These are phyloP conservation scores for Raja brachyura DNA, from an alignment of 2,113 vertebrate genomes.

Conservation along the genomic window DNA sequence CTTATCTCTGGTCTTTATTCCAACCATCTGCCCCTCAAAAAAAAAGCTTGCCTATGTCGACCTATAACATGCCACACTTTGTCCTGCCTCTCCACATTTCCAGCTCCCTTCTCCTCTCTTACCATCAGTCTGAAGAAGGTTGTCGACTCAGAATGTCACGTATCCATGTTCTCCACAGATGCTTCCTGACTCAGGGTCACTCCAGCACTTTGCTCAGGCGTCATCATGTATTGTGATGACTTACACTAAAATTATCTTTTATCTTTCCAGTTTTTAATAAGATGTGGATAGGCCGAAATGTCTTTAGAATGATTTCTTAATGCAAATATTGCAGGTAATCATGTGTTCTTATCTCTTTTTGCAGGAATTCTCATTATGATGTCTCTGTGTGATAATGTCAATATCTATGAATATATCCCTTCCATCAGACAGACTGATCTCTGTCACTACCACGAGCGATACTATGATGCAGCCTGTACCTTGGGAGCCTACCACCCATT, in stretches of 20 bases:
- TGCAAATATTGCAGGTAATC: not conserved
- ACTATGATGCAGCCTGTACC: constrained; percentile 87
- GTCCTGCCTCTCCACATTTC: too few species aligned
- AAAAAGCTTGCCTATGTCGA: too few species aligned
- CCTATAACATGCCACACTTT: too few species aligned
- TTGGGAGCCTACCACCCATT: constrained; percentile 92
- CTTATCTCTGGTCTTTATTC: too few species aligned
- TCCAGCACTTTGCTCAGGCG: not conserved
- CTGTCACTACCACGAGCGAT: constrained; percentile 93
- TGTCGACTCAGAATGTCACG: too few species aligned
- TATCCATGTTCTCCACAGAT: too few species aligned
- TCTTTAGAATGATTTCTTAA: constrained; percentile 2
- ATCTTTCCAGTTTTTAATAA: not conserved
- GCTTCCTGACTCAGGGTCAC: too few species aligned
- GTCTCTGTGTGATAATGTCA: constrained; percentile 82
- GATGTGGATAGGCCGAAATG: not conserved
- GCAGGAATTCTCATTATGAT: constrained; percentile 96
- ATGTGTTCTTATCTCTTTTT: constrained; percentile 14
- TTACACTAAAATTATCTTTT: not conserved
- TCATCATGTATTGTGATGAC: not conserved
- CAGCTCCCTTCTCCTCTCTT: too few species aligned
- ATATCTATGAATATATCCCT: constrained; percentile 92
- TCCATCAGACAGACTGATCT: constrained; percentile 86
- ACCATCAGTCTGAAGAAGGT: too few species aligned
- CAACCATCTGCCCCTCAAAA: too few species aligned